Percentiles rank a stretch among this genome's conserved stretches.
Conservation (phyloP, 1,140 invertebrate species). For the Cyclargus thomasi region DNA sequence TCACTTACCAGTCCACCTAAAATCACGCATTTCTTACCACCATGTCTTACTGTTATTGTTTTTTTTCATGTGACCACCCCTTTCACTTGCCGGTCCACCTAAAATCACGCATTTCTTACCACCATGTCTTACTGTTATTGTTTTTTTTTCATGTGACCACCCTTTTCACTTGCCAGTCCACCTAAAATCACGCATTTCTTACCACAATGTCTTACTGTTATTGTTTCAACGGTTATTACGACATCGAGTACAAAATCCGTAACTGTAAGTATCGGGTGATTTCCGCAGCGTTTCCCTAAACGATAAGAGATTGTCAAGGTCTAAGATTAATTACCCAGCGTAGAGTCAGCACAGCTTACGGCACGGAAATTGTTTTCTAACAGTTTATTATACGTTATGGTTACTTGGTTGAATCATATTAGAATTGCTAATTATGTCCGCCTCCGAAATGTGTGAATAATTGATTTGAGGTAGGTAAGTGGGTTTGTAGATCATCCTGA, state of each 20-base stretch:
- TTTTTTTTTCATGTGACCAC: background rate
- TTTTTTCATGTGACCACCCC: background rate
- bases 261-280: slow-evolving; percentile 37
- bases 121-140: too few species aligned
- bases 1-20: too few species aligned
- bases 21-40: too few species aligned
- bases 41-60: too few species aligned
- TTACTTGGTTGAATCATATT: background rate
- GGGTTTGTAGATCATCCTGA: too few species aligned
- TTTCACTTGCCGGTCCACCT: too few species aligned
- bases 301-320: slow-evolving; percentile 54
- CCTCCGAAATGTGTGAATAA: slow-evolving; percentile 2
- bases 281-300: slow-evolving; percentile 48
- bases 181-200: too few species aligned
- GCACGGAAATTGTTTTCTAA: slow-evolving; percentile 36
- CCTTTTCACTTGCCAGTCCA: too few species aligned
- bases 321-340: slow-evolving; percentile 39
- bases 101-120: too few species aligned
- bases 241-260: slow-evolving; percentile 23
- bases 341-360: slow-evolving; percentile 31
- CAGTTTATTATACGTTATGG: background rate
- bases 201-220: too few species aligned
- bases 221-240: background rate
- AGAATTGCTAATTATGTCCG: slow-evolving; percentile 8
- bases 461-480: too few species aligned